Evolutionary conservation across 2,888 invertebrate genomes (phyloP), one percentile per base, ranked within the genome.

Genomic region (Barypeithes pellucidus): DNA sequence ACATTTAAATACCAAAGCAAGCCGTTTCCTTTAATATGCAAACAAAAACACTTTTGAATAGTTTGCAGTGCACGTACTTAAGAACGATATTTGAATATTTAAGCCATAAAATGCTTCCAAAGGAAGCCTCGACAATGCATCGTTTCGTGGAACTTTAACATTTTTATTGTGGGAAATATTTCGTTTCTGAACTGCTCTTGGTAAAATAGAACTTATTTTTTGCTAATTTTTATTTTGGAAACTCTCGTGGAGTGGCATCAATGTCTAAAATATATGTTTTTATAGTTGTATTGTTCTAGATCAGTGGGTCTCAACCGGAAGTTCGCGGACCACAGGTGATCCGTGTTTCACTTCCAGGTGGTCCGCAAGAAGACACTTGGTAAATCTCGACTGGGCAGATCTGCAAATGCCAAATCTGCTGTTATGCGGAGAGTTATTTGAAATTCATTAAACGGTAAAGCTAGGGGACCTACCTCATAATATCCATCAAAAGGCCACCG

Each of bases 21-120:
- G 54, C 33, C 54, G 36, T 57, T 57, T 57, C 54, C 54, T 57
- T 57, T 57, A 57, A 57, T 57, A 57, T 57, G 54, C 54, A 33
- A 57, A 57, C 54, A 57, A 57, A 57, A 57, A 57, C 54, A 57
- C 54, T 57, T 57, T 57, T 57, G 54, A 57, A 57, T 57, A 33
- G 54, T 57, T 57, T 57, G 18, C 54, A 57, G 33, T 57, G 54
- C 54, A 57, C 54, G 54, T 57, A 33, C 33, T 57, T 57, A 57
- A 57, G 54, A 57, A 57, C 54, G 54, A 57, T 57, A 57, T 57
- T 57, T 57, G 54, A 57, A 57, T 57, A 57, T 57, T 57, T 57
- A 33, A 57, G 24, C 54, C 33, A 57, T 57, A 57, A 57, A 57
- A 57, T 33, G 33, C 33, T 57, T 33, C 33, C 18, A 57, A 57